These are phyloP conservation scores for Atlantisia rogersi DNA, from an alignment of 2,113 vertebrate genomes.

Conservation along the genomic window DNA sequence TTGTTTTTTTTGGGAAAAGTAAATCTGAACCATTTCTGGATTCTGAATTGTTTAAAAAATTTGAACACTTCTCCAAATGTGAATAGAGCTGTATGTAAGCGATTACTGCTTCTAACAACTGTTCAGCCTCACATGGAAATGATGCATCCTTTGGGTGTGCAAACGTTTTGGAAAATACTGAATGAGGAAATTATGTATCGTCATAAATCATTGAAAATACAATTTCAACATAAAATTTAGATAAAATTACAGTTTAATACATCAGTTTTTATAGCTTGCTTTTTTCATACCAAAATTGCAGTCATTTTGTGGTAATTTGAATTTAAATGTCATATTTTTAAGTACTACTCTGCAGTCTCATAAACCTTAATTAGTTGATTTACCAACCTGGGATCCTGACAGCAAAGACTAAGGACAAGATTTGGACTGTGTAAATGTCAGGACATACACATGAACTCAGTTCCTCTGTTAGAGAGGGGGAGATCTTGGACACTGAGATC, in stretches of 20 bases:
- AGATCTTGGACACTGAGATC: background rate
- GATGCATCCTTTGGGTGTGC: background rate
- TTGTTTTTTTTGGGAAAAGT: background rate
- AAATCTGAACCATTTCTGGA: background rate
- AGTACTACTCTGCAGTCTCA: background rate
- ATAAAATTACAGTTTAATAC: slow-evolving; percentile 21
- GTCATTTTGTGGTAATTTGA: background rate
- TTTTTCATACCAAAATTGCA: background rate
- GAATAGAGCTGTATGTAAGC: background rate
- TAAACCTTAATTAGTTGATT: slow-evolving; percentile 5
- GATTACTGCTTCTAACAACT: slow-evolving; percentile 19
- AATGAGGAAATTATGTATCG: background rate
- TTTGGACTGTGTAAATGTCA: background rate
- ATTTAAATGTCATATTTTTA: slow-evolving; percentile 23
- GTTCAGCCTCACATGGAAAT: background rate
- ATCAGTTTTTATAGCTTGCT: background rate
- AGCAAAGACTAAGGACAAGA: background rate
- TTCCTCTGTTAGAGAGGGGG: background rate
- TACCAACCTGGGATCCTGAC: background rate
- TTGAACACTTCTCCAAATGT: background rate
- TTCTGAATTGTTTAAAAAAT: background rate
- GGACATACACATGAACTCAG: background rate
- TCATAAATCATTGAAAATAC: background rate
- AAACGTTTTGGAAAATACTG: background rate
- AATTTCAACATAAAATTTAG: slow-evolving; percentile 12